A percentile compares a stretch with the other conserved stretches of the same genome.
Evolutionary conservation across 2,113 vertebrate genomes (phyloP).

Genomic region (Ammodytes dubius): DNA sequence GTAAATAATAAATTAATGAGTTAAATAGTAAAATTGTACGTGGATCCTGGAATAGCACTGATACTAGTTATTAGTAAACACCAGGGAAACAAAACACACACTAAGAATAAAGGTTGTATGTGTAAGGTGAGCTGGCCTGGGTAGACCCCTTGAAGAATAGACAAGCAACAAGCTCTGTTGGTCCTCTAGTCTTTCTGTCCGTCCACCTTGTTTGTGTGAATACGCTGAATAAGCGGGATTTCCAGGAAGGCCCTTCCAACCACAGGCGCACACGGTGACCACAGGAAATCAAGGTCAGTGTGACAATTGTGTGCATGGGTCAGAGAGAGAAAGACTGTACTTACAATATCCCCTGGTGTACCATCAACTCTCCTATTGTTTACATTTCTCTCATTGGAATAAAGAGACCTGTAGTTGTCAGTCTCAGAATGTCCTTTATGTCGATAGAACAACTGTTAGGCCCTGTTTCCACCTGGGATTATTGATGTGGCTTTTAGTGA

Average conservation of each 20-base stretch:
- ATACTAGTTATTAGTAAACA: conserved; percentile 19
- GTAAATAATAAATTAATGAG: too few species aligned
- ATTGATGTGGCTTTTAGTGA: too few species aligned
- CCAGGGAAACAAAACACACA: not conserved
- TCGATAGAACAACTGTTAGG: conserved; percentile 27
- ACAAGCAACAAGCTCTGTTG: not conserved
- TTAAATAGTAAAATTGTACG: not conserved
- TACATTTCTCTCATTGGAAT: conserved; percentile 32
- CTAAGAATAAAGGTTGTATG: not conserved
- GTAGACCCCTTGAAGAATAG: not conserved
- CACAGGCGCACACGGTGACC: conserved; percentile 38
- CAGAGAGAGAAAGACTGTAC: conserved; percentile 48
- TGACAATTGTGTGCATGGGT: conserved; percentile 66
- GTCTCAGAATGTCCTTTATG: conserved; percentile 38
- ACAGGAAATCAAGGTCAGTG: conserved; percentile 76
- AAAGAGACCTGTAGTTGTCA: conserved; percentile 28
- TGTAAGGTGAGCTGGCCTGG: not conserved
- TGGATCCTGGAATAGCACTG: not conserved
- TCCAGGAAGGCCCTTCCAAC: conserved; percentile 71
- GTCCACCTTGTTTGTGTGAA: conserved; percentile 57
- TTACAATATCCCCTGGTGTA: conserved; percentile 60
- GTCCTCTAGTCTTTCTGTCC: conserved; percentile 2
- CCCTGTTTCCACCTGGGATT: too few species aligned
- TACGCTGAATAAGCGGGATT: conserved; percentile 74
- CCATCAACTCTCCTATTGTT: conserved; percentile 67